Percentiles rank a stretch among this genome's conserved stretches.
These are phyloP conservation scores for Calonectris borealis DNA, from an alignment of 2,113 vertebrate species.

Conservation along the genomic window DNA sequence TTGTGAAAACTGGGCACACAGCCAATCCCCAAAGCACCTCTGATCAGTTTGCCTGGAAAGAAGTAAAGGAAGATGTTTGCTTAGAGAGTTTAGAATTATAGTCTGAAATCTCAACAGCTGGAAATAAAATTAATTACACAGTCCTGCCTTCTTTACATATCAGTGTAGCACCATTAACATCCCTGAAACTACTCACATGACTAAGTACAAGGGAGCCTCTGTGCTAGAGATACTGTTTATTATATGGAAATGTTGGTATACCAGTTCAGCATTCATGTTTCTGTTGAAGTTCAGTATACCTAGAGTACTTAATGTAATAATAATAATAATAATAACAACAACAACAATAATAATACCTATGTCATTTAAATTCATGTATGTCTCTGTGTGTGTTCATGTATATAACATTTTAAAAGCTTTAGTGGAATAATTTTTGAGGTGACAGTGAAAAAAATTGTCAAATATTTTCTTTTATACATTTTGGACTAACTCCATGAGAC, in stretches of 20 bases:
- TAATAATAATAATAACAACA: no score
- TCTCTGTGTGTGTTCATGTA: not conserved
- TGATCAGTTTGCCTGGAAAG: slow-evolving; percentile 74
- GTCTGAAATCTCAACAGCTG: slow-evolving; percentile 39
- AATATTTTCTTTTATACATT: not conserved
- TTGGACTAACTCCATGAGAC: not conserved
- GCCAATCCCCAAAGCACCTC: slow-evolving; percentile 69
- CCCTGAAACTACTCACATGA: not conserved
- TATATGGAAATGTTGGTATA: not conserved
- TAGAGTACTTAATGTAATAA: not conserved
- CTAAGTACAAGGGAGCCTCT: not conserved
- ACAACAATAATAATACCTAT: not conserved
- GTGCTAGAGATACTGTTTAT: not conserved
- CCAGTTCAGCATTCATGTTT: not conserved
- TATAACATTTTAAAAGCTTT: not conserved
- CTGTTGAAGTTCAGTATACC: not conserved
- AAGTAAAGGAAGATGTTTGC: slow-evolving; percentile 60
- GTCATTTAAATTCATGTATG: not conserved
- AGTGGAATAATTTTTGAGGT: not conserved
- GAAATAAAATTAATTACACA: slow-evolving; percentile 60
- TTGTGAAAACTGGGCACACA: slow-evolving; percentile 71
- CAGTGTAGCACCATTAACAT: not conserved
- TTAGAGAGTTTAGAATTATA: slow-evolving; percentile 40
- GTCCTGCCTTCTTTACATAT: not conserved
- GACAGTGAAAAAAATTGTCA: not conserved